These are phyloP conservation scores for Crotalus adamanteus DNA, from an alignment of 2,797 vertebrate genomes.

Conservation along the genomic window DNA sequence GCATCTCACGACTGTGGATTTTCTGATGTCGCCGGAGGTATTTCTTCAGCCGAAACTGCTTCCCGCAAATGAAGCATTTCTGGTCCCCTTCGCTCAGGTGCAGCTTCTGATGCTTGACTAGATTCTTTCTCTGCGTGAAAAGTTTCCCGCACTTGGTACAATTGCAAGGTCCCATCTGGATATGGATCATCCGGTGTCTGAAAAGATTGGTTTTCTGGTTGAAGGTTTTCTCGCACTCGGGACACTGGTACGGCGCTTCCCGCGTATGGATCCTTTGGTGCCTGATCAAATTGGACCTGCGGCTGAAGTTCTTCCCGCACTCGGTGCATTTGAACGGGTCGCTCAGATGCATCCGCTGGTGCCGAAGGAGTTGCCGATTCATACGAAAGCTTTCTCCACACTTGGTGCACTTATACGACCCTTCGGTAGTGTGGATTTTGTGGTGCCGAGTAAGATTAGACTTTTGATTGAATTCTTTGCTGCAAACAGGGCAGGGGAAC, in stretches of 20 bases:
- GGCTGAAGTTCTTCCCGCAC: constrained; percentile 80
- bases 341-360: constrained; percentile 31
- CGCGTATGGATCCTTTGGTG: constrained; percentile 84
- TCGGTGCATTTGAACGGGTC: constrained; percentile 38
- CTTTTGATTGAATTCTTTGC: constrained; percentile 54
- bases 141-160: constrained; percentile 49
- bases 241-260: constrained; percentile 79
- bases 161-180: constrained; percentile 62
- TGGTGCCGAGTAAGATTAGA: constrained; percentile 47
- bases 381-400: constrained; percentile 48
- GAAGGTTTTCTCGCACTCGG: constrained; percentile 81
- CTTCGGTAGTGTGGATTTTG: constrained; percentile 39
- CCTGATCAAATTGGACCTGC: constrained; percentile 81
- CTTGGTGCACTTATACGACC: constrained; percentile 11
- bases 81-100: constrained; percentile 39
- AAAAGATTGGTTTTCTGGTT: constrained; percentile 85
- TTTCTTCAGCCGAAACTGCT: constrained; percentile 41
- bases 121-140: constrained; percentile 32
- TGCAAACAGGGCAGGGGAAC: constrained; percentile 31
- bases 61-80: constrained; percentile 42
- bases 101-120: constrained; percentile 46
- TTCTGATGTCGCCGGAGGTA: constrained; percentile 58
- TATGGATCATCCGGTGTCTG: constrained; percentile 79
- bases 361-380: constrained; percentile 27
- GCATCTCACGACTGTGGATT: constrained; percentile 5